Evolutionary conservation across 2,113 vertebrate species (phyloP).

Genomic region (Melozone crissalis): DNA sequence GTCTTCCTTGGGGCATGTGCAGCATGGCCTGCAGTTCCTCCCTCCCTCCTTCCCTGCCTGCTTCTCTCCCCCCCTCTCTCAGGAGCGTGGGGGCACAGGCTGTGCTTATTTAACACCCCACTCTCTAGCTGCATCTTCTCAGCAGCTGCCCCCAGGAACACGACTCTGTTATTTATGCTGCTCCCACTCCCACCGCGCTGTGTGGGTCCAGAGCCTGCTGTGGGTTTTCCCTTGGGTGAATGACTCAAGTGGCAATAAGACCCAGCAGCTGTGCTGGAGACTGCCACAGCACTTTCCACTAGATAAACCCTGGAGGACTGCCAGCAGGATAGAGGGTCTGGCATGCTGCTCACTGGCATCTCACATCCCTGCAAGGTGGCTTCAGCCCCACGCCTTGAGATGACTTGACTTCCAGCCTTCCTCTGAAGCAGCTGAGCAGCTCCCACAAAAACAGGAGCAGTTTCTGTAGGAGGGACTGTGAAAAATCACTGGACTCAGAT

Average conservation of each 20-base stretch:
- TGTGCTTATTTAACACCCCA: neutral
- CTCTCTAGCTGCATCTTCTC: neutral
- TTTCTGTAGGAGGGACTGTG: neutral
- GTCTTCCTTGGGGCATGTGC: neutral
- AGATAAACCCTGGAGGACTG: neutral
- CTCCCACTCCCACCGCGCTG: rapidly evolving
- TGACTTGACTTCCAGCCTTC: neutral
- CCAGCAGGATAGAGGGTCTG: neutral
- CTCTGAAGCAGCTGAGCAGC: neutral
- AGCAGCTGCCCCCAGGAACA: neutral
- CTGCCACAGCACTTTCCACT: neutral
- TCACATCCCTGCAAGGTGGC: neutral
- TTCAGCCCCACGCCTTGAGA: neutral
- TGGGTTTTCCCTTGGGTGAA: neutral
- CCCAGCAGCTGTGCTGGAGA: neutral
- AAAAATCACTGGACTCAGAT: neutral
- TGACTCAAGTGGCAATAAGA: neutral
- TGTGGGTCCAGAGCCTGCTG: neutral
- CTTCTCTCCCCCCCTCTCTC: neutral
- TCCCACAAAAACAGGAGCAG: neutral
- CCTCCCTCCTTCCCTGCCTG: neutral
- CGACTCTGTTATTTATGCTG: neutral
- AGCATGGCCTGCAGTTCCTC: rapidly evolving
- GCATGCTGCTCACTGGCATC: neutral
- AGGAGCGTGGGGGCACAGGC: neutral